Percentiles rank a stretch among this genome's conserved stretches.
phyloP scores from a whole-genome alignment of 1,140 invertebrate species.

The Philopotamus ludificatus region DNA sequence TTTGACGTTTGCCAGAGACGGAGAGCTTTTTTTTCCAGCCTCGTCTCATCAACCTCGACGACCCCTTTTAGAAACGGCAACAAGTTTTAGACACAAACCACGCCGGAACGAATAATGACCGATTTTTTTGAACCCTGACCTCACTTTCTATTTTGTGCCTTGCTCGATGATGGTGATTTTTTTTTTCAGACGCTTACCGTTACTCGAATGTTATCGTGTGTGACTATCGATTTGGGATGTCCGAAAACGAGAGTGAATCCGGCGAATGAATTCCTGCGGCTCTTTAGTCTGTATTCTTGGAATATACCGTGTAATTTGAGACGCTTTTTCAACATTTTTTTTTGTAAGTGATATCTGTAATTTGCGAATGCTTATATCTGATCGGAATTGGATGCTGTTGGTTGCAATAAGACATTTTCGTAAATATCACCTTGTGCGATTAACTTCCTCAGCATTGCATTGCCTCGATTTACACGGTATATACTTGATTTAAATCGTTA shows the following conservation, averaged over 20 bases:
- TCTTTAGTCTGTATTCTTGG: no score
- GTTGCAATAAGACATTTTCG: slow-evolving; percentile 1
- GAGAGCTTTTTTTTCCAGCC: neutral
- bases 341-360: no score
- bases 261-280: neutral
- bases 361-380: no score
- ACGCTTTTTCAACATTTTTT: no score
- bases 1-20: neutral
- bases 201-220: neutral
- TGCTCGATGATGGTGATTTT: neutral
- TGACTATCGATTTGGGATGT: neutral
- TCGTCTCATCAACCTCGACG: neutral
- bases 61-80: slow-evolving; percentile 16
- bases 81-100: slow-evolving; percentile 1
- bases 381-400: no score
- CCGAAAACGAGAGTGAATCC: neutral
- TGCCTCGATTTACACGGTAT: neutral
- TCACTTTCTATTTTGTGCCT: slow-evolving; percentile 16
- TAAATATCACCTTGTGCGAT: neutral
- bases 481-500: neutral
- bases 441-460: neutral
- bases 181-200: neutral
- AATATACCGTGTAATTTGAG: no score
- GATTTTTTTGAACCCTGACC: slow-evolving; percentile 10
- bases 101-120: neutral